Base-by-base conservation (phyloP, 2,888 invertebrate species). In the Drosophila nigritarsus region DNA sequence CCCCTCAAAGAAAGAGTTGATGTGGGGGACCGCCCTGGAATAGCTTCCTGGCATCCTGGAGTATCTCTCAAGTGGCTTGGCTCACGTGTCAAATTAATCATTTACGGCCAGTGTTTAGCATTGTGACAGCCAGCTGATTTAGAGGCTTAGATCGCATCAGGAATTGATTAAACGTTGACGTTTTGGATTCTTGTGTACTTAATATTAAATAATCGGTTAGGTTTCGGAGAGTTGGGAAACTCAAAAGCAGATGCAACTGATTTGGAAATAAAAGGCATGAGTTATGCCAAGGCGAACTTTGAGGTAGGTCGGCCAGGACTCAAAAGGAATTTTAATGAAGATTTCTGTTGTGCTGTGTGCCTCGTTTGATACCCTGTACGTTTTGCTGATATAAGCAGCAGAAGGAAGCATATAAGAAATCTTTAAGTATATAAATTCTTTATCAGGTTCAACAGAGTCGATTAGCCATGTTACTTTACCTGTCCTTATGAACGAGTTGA, bases 41-140 rank as follows among this genome's bases (percentile, higher is more conserved):
- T 66, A 32, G 58, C 53, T 45, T 15, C 45, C 15, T 56, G 75
- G 55, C 34, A 63, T 65, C 56, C 34, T 49, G 50, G 24, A 9
- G 4, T 24, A 11, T 45, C 6, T 29, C 65, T 83, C 69, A 80
- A 83, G 88, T 80, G 82, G 67, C 62, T 85, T 78, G 81, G 78
- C 78, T 90, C 88, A 86, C 75, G 83, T 87, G 87, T 88, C 89
- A 82, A 87, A 91, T 90, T 84, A 89, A 87, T 86, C 83, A 83
- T 83, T 82, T 78, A 60, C 8, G 45, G 48, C 42, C 38, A 54
- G 51, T 64, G 56, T 54, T 65, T 59, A 62, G 45, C 60, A 24
- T 72, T 73, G 74, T 80, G 87, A 77, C 89, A 87, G 78, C 29
- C 74, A 82, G 82, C 75, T 82, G 89, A 89, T 85, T 87, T 74